phyloP scores from a whole-genome alignment of 2,888 invertebrate genomes.

The Orgyia antiqua region DNA sequence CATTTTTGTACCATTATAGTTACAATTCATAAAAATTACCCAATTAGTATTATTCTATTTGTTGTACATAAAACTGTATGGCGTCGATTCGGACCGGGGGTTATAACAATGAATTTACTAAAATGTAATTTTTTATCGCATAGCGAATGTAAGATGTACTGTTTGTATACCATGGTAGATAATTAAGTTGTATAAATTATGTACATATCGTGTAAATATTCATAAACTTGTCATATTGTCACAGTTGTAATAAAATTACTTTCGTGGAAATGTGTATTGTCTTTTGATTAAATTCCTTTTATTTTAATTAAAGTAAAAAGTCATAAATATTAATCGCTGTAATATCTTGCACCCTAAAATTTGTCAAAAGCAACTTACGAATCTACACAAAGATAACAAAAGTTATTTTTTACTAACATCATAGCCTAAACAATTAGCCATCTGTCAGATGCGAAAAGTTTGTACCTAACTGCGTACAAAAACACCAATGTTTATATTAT shows the following conservation, averaged over 20 bases:
- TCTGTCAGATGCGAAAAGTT: no score
- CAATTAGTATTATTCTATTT: conserved; percentile 24
- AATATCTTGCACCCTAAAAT: no score
- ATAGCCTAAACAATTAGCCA: no score
- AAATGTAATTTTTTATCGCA: conserved; percentile 61
- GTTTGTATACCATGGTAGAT: conserved; percentile 52
- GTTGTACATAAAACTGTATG: conserved; percentile 29
- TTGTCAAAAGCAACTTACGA: no score
- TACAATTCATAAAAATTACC: no score
- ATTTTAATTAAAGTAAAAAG: no score
- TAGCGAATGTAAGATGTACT: conserved; percentile 54
- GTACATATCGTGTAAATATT: conserved; percentile 77
- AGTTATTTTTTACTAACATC: no score
- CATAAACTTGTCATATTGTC: conserved; percentile 59
- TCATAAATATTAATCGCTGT: no score
- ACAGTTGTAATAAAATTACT: conserved; percentile 63
- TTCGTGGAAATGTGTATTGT: conserved; percentile 33
- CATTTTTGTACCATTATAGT: conserved; percentile 18
- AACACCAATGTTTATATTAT: no score
- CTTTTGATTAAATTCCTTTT: conserved; percentile 9
- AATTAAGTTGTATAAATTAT: conserved; percentile 55
- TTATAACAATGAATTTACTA: conserved; percentile 73
- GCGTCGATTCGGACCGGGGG: conserved; percentile 50
- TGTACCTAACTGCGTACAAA: no score
- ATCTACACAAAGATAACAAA: no score